A percentile compares a stretch with the other conserved stretches of the same genome.
Evolutionary conservation across 2,797 vertebrate genomes (phyloP).

Genomic region (Nothura maculosa): DNA sequence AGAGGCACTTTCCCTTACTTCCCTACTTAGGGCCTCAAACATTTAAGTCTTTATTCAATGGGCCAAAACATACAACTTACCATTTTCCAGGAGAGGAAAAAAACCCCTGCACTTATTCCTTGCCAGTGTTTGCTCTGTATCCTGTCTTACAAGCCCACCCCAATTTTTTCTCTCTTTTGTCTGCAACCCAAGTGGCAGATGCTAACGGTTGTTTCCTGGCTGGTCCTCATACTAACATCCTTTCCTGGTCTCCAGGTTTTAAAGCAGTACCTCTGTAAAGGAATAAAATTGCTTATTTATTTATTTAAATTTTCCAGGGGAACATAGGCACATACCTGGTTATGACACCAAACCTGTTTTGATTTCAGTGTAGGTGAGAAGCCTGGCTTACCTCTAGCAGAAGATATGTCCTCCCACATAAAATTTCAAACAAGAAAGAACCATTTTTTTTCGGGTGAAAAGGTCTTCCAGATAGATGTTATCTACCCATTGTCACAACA

Average conservation of each 20-base stretch:
- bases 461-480: neutral
- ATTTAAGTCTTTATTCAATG: neutral
- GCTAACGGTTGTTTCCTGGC: neutral
- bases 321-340: neutral
- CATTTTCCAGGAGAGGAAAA: neutral
- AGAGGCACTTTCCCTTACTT: neutral
- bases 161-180: neutral
- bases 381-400: neutral
- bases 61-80: constrained; percentile 42
- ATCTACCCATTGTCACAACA: neutral
- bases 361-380: neutral
- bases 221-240: neutral
- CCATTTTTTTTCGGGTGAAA: neutral
- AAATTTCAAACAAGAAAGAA: neutral
- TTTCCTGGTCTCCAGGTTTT: neutral
- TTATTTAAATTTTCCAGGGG: neutral
- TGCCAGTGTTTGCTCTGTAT: constrained; percentile 11
- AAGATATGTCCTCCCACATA: neutral
- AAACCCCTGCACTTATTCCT: neutral
- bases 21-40: constrained; percentile 1
- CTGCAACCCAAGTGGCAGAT: neutral
- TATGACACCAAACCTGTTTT: neutral
- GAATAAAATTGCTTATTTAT: neutral
- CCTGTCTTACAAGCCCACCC: neutral
- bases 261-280: neutral